These are phyloP conservation scores for Sarotherodon lohbergeri DNA, from an alignment of 2,113 vertebrate genomes.

Conservation along the genomic window DNA sequence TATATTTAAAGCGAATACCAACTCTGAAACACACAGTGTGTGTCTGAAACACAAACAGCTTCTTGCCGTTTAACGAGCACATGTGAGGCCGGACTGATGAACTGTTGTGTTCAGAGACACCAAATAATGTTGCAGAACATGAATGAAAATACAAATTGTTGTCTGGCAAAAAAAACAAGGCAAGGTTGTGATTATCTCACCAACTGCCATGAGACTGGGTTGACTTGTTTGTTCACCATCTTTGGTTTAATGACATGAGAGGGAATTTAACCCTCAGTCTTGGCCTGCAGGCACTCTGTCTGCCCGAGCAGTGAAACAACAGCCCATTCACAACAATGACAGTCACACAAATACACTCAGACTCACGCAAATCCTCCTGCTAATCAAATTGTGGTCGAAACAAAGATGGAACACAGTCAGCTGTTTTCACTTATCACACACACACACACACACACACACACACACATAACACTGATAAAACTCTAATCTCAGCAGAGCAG, in stretches of 20 bases:
- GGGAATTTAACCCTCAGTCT: neutral
- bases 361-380: neutral
- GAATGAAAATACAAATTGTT: neutral
- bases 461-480: neutral
- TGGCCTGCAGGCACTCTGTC: neutral
- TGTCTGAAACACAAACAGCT: neutral
- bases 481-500: neutral
- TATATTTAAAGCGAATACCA: neutral
- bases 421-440: slow-evolving; percentile 4
- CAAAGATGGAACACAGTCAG: slow-evolving; percentile 9
- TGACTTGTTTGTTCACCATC: neutral
- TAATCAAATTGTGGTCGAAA: slow-evolving; percentile 12
- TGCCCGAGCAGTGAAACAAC: neutral
- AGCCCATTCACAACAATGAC: neutral
- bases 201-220: neutral
- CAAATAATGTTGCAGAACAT: accelerated
- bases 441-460: neutral
- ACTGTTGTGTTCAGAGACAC: neutral
- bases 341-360: neutral
- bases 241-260: neutral
- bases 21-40: neutral
- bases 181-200: neutral
- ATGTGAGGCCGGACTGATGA: accelerated
- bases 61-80: neutral
- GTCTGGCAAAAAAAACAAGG: neutral